These are phyloP conservation scores for Pseudorhombus dupliciocellatus DNA, from an alignment of 2,113 vertebrate species.

Conservation along the genomic window DNA sequence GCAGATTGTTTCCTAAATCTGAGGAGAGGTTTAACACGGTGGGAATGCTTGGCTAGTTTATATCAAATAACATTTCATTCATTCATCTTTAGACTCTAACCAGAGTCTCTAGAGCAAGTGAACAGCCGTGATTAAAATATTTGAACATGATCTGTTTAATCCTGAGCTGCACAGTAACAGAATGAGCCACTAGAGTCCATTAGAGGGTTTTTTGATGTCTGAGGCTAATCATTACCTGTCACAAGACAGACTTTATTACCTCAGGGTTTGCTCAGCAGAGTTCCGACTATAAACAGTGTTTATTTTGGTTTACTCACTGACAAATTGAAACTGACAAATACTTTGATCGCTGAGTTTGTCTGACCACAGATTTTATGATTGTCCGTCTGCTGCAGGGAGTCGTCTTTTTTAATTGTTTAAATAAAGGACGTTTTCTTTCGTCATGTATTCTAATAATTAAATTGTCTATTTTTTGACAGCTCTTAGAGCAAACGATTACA, in stretches of 20 bases:
- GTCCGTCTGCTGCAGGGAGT: not conserved
- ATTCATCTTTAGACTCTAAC: not conserved
- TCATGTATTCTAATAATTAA: constrained; percentile 6
- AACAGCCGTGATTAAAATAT: not conserved
- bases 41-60: constrained; percentile 15
- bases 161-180: not conserved
- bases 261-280: constrained; percentile 15
- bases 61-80: too few relatives aligned
- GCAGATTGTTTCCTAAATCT: constrained; percentile 6
- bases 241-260: constrained; percentile 22
- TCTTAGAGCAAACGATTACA: constrained; percentile 18
- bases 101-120: not conserved
- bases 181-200: constrained; percentile 2
- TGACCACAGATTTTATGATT: not conserved
- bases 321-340: not conserved
- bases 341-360: constrained; percentile 20
- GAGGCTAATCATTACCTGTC: constrained; percentile 43
- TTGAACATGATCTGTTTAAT: not conserved
- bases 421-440: not conserved
- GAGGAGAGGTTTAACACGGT: not conserved
- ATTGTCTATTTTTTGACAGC: constrained; percentile 19
- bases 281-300: constrained; percentile 7
- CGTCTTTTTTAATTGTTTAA: not conserved
- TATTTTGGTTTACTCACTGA: constrained; percentile 17
- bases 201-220: not conserved